phyloP scores from a whole-genome alignment of 2,113 vertebrate species.

The Potamarius usumacintae region DNA sequence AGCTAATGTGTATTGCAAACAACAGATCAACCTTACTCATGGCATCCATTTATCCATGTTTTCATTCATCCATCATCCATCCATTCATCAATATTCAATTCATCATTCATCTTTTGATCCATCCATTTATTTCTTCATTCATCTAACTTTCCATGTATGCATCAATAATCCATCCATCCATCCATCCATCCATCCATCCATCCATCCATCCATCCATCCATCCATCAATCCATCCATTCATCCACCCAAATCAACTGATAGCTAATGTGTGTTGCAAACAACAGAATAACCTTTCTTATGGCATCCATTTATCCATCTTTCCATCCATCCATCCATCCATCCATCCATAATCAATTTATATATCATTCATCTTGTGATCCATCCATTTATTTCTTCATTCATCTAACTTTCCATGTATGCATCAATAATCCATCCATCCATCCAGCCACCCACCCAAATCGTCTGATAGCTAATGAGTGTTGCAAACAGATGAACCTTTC shows the following conservation, averaged over 20 bases:
- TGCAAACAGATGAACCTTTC: too few relatives aligned
- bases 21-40: too few relatives aligned
- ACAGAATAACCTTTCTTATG: not conserved
- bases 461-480: too few relatives aligned
- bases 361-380: too few relatives aligned
- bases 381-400: too few relatives aligned
- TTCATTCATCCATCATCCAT: not conserved
- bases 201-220: not conserved
- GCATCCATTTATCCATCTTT: not conserved
- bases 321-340: not conserved
- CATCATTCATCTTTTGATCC: not conserved
- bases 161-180: not conserved
- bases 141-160: not conserved
- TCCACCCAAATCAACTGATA: not conserved
- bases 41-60: not conserved
- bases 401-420: too few relatives aligned
- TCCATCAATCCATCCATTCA: not conserved
- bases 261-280: not conserved
- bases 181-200: not conserved
- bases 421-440: not conserved
- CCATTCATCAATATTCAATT: not conserved
- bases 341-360: not conserved
- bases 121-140: not conserved
- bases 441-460: not conserved
- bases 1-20: too few relatives aligned